These are phyloP conservation scores for Caenorhabditis sp. DNA, from an alignment of 2,888 invertebrate species.

Conservation along the genomic window DNA sequence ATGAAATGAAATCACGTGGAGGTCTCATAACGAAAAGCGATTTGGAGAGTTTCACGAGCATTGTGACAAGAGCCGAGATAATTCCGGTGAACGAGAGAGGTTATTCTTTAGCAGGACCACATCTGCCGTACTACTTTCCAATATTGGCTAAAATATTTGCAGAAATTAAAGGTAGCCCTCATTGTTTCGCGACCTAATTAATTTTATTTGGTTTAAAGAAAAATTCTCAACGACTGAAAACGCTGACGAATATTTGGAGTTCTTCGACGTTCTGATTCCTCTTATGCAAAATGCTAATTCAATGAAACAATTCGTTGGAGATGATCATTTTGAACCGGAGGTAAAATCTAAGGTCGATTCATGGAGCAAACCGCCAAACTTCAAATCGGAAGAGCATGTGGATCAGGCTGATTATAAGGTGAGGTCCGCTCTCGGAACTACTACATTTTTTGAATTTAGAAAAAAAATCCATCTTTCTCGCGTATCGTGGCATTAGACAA, in stretches of 20 bases:
- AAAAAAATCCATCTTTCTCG: constrained; percentile 23
- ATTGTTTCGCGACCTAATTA: no score
- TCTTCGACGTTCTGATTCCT: constrained; percentile 17
- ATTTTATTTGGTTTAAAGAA: no score
- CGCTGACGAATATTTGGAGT: constrained; percentile 20
- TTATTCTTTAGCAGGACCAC: constrained; percentile 17
- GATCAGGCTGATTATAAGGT: constrained; percentile 1
- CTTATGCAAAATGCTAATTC: constrained; percentile 25
- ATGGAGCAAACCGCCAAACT: constrained; percentile 15
- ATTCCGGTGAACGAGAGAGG: constrained; percentile 2
- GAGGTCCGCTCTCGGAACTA: background rate
- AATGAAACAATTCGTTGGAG: constrained; percentile 31
- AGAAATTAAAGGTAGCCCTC: background rate
- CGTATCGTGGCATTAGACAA: constrained; percentile 33
- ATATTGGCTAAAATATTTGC: background rate
- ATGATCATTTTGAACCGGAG: constrained; percentile 29
- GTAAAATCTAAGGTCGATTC: constrained; percentile 19
- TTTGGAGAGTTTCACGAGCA: constrained; percentile 33
- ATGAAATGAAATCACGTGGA: constrained; percentile 45
- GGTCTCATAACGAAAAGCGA: constrained; percentile 28
- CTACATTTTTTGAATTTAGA: constrained; percentile 14
- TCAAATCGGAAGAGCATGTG: constrained; percentile 22
- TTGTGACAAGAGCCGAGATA: constrained; percentile 24
- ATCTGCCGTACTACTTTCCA: constrained; percentile 32
- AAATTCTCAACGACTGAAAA: constrained; percentile 9